Evolutionary conservation across 2,113 vertebrate species (phyloP).

Genomic region (Dermatemys mawii): DNA sequence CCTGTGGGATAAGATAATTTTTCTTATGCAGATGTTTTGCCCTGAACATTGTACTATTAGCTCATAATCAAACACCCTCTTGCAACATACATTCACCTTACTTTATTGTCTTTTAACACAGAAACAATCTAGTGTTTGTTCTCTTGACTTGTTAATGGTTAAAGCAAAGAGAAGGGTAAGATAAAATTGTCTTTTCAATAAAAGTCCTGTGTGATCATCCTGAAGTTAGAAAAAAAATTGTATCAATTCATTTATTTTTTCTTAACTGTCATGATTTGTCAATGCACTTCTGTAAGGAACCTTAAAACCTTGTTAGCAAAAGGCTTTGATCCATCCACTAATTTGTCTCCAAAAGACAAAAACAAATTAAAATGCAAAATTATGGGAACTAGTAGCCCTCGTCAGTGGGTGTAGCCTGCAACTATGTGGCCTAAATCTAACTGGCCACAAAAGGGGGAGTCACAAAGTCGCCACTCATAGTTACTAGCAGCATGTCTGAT

Average conservation of each 20-base stretch:
- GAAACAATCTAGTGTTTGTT: neutral
- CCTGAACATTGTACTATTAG: neutral
- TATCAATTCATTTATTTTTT: neutral
- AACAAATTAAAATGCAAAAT: neutral
- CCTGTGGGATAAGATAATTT: neutral
- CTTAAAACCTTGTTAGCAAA: neutral
- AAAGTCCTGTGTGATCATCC: neutral
- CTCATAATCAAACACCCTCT: neutral
- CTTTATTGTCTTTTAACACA: neutral
- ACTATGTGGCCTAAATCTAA: neutral
- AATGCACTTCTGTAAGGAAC: neutral
- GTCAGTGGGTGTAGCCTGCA: neutral
- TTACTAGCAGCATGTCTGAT: no score
- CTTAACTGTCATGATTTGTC: neutral
- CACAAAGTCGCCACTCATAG: neutral
- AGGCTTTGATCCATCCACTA: neutral
- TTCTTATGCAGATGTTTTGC: neutral
- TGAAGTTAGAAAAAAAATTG: neutral
- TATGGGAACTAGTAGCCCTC: neutral
- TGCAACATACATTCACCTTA: neutral
- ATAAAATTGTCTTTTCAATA: neutral
- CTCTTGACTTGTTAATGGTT: conserved; percentile 24
- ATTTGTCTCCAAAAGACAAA: neutral
- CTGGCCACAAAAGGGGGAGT: neutral
- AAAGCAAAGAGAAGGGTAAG: neutral